A percentile compares a stretch with the other conserved stretches of the same genome.
Evolutionary conservation across 92 coral and sea anemone species (phyloP).

Genomic region (Bergia puertoricense): DNA sequence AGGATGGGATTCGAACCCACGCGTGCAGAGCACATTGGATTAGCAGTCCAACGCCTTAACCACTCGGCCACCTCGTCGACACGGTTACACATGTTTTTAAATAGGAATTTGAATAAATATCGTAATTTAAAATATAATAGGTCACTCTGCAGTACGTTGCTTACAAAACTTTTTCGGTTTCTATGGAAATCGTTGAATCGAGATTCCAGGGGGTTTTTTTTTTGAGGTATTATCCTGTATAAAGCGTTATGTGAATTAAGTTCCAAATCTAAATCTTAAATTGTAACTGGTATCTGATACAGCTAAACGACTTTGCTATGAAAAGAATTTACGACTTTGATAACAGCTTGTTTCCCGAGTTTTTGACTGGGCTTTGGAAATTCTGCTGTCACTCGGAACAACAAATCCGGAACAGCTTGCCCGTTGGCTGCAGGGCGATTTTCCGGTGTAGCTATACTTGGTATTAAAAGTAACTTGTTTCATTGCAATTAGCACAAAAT

Average conservation of each 20-base stretch:
- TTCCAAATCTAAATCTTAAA: not conserved
- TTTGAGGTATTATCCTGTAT: not conserved
- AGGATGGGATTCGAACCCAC: slow-evolving; percentile 99
- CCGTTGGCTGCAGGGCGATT: too few species aligned
- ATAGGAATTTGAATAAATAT: too few species aligned
- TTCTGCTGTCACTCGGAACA: not conserved
- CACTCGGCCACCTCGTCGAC: slow-evolving; percentile 91
- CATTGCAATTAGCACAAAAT: too few species aligned
- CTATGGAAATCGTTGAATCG: not conserved
- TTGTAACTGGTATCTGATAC: not conserved
- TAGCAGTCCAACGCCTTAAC: slow-evolving; percentile 95
- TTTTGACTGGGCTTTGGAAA: not conserved
- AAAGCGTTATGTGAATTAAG: not conserved
- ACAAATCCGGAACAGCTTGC: not conserved
- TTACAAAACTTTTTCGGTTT: not conserved
- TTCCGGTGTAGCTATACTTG: too few species aligned
- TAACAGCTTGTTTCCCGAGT: not conserved
- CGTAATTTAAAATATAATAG: too few species aligned
- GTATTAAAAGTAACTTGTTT: too few species aligned
- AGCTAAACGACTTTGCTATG: not conserved
- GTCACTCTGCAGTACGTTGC: not conserved
- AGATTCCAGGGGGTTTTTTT: too few species aligned
- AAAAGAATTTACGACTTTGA: not conserved
- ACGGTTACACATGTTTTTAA: not conserved
- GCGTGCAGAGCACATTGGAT: slow-evolving; percentile 99